Conservation (phyloP, 2,797 vertebrate genomes). For the Cygnus olor region DNA sequence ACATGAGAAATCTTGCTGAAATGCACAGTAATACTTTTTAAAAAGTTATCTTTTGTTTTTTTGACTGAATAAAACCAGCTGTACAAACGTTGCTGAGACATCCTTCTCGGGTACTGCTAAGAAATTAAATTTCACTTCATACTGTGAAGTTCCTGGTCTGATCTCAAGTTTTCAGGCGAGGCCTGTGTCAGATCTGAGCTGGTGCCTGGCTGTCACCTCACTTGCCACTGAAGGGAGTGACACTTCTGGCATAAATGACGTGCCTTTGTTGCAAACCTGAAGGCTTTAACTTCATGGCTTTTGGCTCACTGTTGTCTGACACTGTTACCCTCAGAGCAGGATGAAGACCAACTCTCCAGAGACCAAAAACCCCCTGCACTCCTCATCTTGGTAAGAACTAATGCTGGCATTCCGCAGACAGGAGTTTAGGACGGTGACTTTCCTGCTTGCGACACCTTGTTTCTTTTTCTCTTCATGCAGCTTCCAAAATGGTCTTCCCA, state of each 20-base stretch:
- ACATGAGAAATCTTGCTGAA: neutral
- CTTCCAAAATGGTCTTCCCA: neutral
- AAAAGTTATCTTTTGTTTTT: neutral
- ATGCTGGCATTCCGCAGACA: neutral
- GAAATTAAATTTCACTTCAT: neutral
- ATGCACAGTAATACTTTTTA: neutral
- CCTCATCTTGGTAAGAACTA: neutral
- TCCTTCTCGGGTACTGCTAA: neutral
- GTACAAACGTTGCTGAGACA: neutral
- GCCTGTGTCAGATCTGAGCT: neutral
- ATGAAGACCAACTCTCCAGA: neutral
- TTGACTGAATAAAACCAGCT: neutral
- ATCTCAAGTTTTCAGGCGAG: neutral
- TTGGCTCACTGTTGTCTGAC: neutral
- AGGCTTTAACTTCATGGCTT: neutral
- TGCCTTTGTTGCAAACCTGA: neutral
- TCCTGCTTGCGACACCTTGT: neutral
- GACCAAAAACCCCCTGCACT: neutral
- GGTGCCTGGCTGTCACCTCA: neutral
- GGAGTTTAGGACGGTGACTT: neutral
- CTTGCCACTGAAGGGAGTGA: neutral
- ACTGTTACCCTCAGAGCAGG: accelerated
- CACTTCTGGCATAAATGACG: neutral
- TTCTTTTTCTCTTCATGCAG: neutral
- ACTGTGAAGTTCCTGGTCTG: neutral